Base-by-base conservation (phyloP, 2,113 vertebrate genomes). In the Melanerpes aurifrons region DNA sequence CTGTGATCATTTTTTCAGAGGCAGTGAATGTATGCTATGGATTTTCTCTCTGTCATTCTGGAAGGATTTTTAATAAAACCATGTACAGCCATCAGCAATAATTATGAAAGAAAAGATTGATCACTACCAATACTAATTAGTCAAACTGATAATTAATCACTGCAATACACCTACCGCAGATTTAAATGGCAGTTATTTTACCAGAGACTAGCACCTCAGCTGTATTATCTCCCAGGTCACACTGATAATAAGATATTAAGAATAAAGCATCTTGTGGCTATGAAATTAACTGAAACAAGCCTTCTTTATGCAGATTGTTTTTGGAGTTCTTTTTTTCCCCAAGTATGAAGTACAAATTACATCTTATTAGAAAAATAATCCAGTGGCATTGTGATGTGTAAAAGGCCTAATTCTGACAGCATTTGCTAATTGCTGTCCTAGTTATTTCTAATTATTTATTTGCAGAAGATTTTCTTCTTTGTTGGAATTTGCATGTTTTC, bases 81-180 rank as follows among this genome's bases (percentile, higher is more conserved):
- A 76, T 90, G 37, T 94, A 83, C 77, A 93, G 69, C 94, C 72
- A 96, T 96, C 87, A 95, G 68, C 68, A 95, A 68, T 94, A 93
- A 94, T 96, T 89, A 96, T 67, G 80, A 94, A 91, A 94, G 77
- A 70, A 96, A 93, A 97, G 93, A 94, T 62, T 96, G 86, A 95
- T 97, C 95, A 67, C 53, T 94, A 73, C 76, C 7, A 17, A 93
- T 96, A 76, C 68, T 93, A 96, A 97, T 96, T 97, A 97, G 72
- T 96, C 86, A 93, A 92, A 50, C 15, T 94, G 48, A 92, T 97
- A 96, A 93, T 91, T 96, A 93, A 96, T 94, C 68, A 57, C 40
- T 77, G 66, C 68, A 94, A 10, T 79, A 74, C 58, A 92, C 61
- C 70, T 96, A 72, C 50, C 29, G 72, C 1, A 7, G 40, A 47